These are phyloP conservation scores for Leptopilina drosophilae DNA, from an alignment of 2,888 invertebrate genomes.

Conservation along the genomic window DNA sequence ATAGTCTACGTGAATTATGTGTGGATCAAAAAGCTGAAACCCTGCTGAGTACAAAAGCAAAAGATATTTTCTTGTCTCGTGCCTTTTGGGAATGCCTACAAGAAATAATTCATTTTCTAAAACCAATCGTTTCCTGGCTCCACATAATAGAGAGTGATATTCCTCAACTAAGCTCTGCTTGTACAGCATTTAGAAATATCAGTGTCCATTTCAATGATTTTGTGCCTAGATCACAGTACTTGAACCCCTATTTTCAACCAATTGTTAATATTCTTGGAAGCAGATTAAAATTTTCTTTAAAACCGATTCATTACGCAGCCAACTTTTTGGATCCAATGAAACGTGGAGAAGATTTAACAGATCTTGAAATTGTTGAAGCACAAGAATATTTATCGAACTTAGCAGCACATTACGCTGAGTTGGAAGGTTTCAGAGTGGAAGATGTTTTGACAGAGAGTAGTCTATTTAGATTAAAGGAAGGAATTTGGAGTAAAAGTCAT, in stretches of 20 bases:
- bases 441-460: neutral
- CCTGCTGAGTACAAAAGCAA: neutral
- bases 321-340: neutral
- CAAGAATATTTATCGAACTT: neutral
- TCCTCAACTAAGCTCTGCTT: neutral
- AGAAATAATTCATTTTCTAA: neutral
- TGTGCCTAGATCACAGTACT: neutral
- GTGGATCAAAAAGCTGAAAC: neutral
- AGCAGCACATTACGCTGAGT: neutral
- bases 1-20: neutral
- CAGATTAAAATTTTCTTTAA: neutral
- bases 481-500: neutral
- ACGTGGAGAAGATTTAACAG: neutral
- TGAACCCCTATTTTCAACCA: no score
- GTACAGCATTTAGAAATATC: neutral
- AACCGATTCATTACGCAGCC: neutral
- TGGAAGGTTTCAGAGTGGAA: neutral
- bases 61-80: neutral
- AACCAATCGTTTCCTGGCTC: neutral
- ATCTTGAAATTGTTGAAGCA: neutral
- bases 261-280: neutral
- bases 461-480: neutral
- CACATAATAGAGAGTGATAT: neutral
- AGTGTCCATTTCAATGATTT: neutral
- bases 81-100: neutral